phyloP scores from a whole-genome alignment of 2,113 vertebrate genomes.

The Chaetodon trifascialis region DNA sequence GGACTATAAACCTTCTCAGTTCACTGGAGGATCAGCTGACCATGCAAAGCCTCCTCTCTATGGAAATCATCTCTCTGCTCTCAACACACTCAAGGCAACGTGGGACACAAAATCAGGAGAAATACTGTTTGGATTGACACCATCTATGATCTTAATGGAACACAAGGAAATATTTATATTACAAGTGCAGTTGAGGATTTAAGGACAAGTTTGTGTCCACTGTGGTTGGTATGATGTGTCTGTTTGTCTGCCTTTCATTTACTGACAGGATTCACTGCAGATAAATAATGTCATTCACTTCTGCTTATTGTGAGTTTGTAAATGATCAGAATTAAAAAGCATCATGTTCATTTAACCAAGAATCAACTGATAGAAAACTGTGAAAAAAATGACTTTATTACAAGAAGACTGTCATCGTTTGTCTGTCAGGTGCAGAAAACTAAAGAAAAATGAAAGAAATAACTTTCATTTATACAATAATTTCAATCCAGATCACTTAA shows the following conservation, averaged over 20 bases:
- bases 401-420: neutral
- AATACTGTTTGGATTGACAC: neutral
- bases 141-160: constrained; percentile 2
- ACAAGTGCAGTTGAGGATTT: too few species aligned
- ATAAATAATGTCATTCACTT: neutral
- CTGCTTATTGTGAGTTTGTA: neutral
- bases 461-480: neutral
- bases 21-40: too few species aligned
- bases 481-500: neutral
- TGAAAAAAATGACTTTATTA: neutral
- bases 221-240: too few species aligned
- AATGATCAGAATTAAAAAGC: neutral
- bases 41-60: too few species aligned
- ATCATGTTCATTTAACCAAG: neutral
- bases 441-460: neutral
- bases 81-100: constrained; percentile 21
- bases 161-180: neutral
- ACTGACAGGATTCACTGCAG: constrained; percentile 4
- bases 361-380: neutral
- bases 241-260: too few species aligned
- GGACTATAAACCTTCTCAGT: too few species aligned
- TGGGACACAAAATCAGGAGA: neutral
- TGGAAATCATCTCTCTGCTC: constrained; percentile 33
- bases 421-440: neutral
- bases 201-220: too few species aligned